phyloP scores from a whole-genome alignment of 2,888 invertebrate species.

The Petrophora chlorosata region DNA sequence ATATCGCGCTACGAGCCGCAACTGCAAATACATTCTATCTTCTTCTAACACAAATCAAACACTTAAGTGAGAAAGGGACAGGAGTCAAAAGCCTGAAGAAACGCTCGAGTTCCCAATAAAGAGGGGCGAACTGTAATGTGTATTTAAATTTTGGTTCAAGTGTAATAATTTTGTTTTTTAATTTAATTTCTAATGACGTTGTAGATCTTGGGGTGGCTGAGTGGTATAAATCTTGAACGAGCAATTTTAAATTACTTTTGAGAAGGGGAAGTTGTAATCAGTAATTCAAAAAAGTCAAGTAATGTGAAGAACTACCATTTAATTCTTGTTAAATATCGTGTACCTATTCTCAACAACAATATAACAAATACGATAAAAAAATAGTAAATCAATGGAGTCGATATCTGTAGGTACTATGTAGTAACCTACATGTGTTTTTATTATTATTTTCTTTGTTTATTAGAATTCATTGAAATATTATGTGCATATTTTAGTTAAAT shows the following conservation, averaged over 20 bases:
- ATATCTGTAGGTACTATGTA: too few species aligned
- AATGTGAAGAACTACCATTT: background rate
- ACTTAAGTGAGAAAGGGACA: slow-evolving; percentile 48
- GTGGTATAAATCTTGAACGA: slow-evolving; percentile 54
- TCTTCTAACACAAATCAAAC: slow-evolving; percentile 43
- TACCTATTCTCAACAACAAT: too few species aligned
- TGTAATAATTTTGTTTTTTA: slow-evolving; percentile 82
- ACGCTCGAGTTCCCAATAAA: slow-evolving; percentile 78
- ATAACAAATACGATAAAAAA: too few species aligned
- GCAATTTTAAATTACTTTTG: slow-evolving; percentile 47
- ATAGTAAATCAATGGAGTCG: too few species aligned
- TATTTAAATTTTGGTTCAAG: slow-evolving; percentile 83
- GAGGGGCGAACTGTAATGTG: slow-evolving; percentile 79
- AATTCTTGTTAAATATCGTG: too few species aligned
- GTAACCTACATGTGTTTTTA: too few species aligned
- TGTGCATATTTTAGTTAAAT: too few species aligned
- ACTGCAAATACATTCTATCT: slow-evolving; percentile 55
- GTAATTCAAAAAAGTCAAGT: slow-evolving; percentile 3
- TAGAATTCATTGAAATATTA: too few species aligned
- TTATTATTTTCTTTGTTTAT: too few species aligned
- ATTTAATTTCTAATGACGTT: slow-evolving; percentile 79
- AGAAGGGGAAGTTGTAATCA: slow-evolving; percentile 12
- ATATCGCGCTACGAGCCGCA: slow-evolving; percentile 77
- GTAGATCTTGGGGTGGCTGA: slow-evolving; percentile 64
- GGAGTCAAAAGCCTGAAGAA: slow-evolving; percentile 60